Evolutionary conservation across 37 sponge, comb jelly and placozoan genomes (phyloP), one percentile per base, ranked within the genome.

Genomic region (Axinella damicornis): DNA sequence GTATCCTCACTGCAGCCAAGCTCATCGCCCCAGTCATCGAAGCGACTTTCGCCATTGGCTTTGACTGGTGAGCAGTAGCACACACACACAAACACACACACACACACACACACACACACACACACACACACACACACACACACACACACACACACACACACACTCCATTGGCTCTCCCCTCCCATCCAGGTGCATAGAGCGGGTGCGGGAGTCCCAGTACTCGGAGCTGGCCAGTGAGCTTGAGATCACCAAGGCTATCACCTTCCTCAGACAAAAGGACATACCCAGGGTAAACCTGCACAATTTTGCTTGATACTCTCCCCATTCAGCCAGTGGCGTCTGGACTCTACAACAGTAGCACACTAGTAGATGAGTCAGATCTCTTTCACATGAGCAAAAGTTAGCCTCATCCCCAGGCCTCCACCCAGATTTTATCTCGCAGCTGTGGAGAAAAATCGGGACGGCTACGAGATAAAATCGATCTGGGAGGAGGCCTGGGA

Each of bases 11-110:
- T 16, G 89, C 99, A 31, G 99, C 96, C 46, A 98, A 98, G 74
- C 82, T 98, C 71, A 98, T 98, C 18, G 94, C 99, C 40, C 96
- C 99, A 34, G 88, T 94, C 0, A 91, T 98, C 28, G 96, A 95
- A 41, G 58, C 68, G 11, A 72, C 94, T 0, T 94, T 96, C 86
- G 94, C 99, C 1, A 83, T 78, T 57, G 99, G 99, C 20, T 98
- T 96, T 94, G 99, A 98, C 74, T 98, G 99, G 99, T 89, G 32
- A 4, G 89, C 46, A 46, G 9, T 9, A 46, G 46, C 9, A 4
- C 46, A 4, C 46, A 18, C 30, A n/a, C n/a, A n/a, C n/a, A n/a
- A n/a, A n/a, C 67, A 25, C 67, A 66, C 28, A 2, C 36, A 31
- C 24, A 5, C 71, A 38, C 21, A 2, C 41, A 16, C 24, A 46